A percentile compares a stretch with the other conserved stretches of the same genome.
These are phyloP conservation scores for Galemys pyrenaicus DNA, from an alignment of 2,113 vertebrate genomes.

Conservation along the genomic window DNA sequence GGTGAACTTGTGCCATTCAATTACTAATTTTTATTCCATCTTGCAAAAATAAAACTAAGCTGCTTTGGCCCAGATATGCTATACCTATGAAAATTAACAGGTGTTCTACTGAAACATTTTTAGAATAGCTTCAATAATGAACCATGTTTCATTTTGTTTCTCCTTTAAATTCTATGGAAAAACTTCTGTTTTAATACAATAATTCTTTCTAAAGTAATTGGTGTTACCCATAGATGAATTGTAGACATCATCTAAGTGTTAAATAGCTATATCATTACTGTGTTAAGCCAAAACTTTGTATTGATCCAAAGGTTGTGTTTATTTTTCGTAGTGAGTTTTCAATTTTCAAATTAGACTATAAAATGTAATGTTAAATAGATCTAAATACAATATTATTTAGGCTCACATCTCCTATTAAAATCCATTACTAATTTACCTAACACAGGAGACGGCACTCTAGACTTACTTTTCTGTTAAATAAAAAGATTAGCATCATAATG, in stretches of 20 bases:
- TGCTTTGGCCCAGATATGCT: background rate
- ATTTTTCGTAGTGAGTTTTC: background rate
- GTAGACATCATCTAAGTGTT: background rate
- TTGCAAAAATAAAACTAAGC: conserved; percentile 29
- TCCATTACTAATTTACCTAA: background rate
- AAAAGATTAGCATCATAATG: background rate
- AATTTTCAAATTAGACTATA: background rate
- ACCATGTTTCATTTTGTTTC: conserved; percentile 9
- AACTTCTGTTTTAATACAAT: background rate
- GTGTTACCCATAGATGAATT: background rate
- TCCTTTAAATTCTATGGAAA: background rate
- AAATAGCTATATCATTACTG: background rate
- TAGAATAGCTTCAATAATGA: conserved; percentile 36
- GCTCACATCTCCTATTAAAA: conserved; percentile 1
- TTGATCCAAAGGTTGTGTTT: background rate
- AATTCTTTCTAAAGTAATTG: background rate
- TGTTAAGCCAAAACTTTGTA: background rate
- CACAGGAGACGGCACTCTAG: background rate
- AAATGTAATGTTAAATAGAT: background rate
- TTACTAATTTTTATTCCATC: conserved; percentile 51
- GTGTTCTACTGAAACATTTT: conserved; percentile 22
- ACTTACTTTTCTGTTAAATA: background rate
- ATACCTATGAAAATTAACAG: conserved; percentile 61
- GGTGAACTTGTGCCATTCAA: conserved; percentile 43
- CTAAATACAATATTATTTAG: background rate